A percentile compares a stretch with the other conserved stretches of the same genome.
phyloP scores from a whole-genome alignment of 2,797 vertebrate species.

The Sebastes diploproa region DNA sequence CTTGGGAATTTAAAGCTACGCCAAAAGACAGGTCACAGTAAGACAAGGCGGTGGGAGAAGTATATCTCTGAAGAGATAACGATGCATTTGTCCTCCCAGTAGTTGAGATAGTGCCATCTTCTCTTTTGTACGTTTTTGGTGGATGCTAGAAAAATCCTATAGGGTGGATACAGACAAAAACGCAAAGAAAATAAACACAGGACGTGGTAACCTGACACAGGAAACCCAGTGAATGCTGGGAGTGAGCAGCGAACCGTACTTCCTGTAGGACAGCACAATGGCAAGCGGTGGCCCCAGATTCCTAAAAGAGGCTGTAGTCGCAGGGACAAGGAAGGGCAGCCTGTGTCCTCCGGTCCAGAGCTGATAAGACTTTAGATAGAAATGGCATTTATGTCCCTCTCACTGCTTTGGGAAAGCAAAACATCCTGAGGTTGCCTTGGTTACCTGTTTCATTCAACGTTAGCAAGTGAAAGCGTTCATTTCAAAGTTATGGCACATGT shows the following conservation, averaged over 20 bases:
- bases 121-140: slow-evolving; percentile 60
- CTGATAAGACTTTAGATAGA: slow-evolving; percentile 82
- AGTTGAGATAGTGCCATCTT: slow-evolving; percentile 74
- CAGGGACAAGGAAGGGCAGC: slow-evolving; percentile 82
- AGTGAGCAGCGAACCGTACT: slow-evolving; percentile 80
- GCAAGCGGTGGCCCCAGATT: slow-evolving; percentile 78
- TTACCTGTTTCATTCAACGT: slow-evolving; percentile 52
- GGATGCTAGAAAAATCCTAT: slow-evolving; percentile 70
- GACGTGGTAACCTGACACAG: slow-evolving; percentile 86
- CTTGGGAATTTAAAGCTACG: slow-evolving; percentile 52
- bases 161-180: slow-evolving; percentile 78
- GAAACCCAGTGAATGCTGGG: slow-evolving; percentile 88
- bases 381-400: slow-evolving; percentile 70
- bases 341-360: slow-evolving; percentile 71
- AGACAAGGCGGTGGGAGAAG: slow-evolving; percentile 36
- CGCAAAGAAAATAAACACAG: slow-evolving; percentile 87
- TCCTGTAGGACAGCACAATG: slow-evolving; percentile 87
- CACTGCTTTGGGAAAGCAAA: slow-evolving; percentile 59
- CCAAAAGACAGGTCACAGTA: slow-evolving; percentile 41
- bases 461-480: not conserved
- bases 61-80: slow-evolving; percentile 47
- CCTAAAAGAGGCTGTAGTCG: slow-evolving; percentile 75
- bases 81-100: slow-evolving; percentile 43
- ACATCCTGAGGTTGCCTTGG: slow-evolving; percentile 66
- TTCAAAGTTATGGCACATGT: not conserved